Conservation (phyloP, 23 tunicate species). For the Ciona savignyi region DNA sequence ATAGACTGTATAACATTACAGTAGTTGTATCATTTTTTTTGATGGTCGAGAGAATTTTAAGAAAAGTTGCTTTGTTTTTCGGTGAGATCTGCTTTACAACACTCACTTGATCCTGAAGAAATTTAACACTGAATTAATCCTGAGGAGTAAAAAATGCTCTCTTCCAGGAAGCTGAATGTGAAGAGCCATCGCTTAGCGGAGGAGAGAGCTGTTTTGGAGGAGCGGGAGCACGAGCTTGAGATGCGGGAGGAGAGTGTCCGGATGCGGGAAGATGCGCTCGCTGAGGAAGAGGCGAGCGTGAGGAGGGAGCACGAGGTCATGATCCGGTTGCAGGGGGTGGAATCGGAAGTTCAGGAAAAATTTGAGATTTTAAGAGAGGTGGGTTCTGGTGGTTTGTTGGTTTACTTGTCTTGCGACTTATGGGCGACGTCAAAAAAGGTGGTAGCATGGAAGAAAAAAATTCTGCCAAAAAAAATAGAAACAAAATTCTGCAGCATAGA, state of each 20-base stretch:
- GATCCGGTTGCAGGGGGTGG: constrained; percentile 56
- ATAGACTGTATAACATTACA: too few relatives aligned
- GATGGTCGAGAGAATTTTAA: too few relatives aligned
- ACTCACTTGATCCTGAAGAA: too few relatives aligned
- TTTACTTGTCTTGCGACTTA: neutral
- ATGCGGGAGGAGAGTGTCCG: constrained; percentile 31
- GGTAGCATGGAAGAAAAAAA: too few relatives aligned
- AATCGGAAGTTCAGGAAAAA: constrained; percentile 72
- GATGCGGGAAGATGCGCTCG: constrained; percentile 30
- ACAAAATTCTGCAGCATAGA: too few relatives aligned
- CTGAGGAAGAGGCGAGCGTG: constrained; percentile 34
- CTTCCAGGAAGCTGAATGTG: constrained; percentile 28
- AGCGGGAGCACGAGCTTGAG: constrained; percentile 14
- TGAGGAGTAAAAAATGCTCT: neutral
- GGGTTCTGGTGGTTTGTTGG: neutral
- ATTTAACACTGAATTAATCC: too few relatives aligned
- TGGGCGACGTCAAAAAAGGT: too few relatives aligned
- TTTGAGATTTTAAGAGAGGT: constrained; percentile 43
- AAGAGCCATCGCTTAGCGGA: constrained; percentile 30
- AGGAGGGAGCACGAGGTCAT: constrained; percentile 47
- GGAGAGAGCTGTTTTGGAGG: constrained; percentile 8
- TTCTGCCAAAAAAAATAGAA: too few relatives aligned
- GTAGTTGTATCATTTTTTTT: too few relatives aligned
- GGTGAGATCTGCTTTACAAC: too few relatives aligned
- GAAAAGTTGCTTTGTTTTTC: too few relatives aligned